A percentile compares a stretch with the other conserved stretches of the same genome.
Evolutionary conservation across 1,140 invertebrate genomes (phyloP).

Genomic region (Agrypnia vestita): DNA sequence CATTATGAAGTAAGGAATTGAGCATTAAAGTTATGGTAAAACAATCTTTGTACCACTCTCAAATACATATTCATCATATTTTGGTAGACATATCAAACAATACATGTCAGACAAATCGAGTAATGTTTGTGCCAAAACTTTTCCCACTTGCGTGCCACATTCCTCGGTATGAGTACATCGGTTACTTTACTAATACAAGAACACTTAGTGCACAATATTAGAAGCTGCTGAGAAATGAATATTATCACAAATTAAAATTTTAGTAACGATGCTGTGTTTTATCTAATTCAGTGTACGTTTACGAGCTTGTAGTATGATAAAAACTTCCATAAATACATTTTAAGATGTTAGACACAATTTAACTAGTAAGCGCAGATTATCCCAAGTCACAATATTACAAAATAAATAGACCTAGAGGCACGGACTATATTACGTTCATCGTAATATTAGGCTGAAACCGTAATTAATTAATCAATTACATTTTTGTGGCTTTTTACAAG

Average conservation of each 20-base stretch:
- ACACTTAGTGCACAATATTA: no score
- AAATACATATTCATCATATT: neutral
- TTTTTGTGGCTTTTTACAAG: conserved; percentile 56
- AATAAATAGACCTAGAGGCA: no score
- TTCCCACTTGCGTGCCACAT: no score
- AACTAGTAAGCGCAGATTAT: conserved; percentile 4
- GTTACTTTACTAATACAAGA: no score
- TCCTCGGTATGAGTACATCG: no score
- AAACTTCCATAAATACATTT: neutral
- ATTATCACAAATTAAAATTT: no score
- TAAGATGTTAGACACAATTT: conserved; percentile 2
- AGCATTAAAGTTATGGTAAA: conserved; percentile 2
- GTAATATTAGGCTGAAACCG: conserved; percentile 54
- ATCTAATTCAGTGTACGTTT: no score
- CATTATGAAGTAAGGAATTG: neutral
- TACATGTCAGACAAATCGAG: no score
- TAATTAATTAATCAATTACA: no score
- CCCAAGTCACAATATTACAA: conserved; percentile 49
- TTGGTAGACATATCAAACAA: neutral
- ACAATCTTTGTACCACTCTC: neutral
- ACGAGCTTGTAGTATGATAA: neutral
- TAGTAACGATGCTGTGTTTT: no score
- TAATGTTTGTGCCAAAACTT: no score
- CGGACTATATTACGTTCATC: conserved; percentile 57
- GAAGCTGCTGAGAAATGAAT: no score